Evolutionary conservation across 2,888 invertebrate genomes (phyloP).

Genomic region (Encarsia formosa): DNA sequence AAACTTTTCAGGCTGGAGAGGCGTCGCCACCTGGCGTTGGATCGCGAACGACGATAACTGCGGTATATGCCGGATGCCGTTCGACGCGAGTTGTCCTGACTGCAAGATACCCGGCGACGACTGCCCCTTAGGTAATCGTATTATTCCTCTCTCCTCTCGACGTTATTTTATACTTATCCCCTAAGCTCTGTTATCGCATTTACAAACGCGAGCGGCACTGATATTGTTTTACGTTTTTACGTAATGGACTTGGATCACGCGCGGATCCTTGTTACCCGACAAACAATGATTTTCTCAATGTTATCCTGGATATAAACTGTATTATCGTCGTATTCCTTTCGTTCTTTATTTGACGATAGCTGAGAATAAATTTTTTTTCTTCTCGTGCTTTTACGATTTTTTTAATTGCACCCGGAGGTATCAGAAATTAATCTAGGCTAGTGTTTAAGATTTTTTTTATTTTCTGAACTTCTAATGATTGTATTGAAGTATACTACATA

Average conservation of each 20-base stretch:
- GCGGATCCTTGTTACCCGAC: not conserved
- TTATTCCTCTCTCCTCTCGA: not conserved
- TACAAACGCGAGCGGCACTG: not conserved
- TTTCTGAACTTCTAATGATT: no score
- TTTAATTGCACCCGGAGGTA: no score
- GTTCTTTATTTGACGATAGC: no score
- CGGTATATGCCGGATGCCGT: slow-evolving; percentile 98
- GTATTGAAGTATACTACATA: no score
- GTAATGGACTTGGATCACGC: not conserved
- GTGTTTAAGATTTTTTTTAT: no score
- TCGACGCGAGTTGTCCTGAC: slow-evolving; percentile 97
- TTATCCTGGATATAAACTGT: no score
- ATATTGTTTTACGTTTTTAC: not conserved
- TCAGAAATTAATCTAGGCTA: no score
- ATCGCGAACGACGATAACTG: slow-evolving; percentile 98
- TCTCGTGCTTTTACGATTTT: no score
- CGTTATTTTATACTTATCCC: not conserved
- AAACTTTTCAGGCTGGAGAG: slow-evolving; percentile 79
- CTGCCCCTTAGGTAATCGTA: slow-evolving; percentile 75
- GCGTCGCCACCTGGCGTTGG: slow-evolving; percentile 98
- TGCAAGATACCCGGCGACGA: slow-evolving; percentile 97
- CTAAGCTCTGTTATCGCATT: no score
- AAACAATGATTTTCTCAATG: no score
- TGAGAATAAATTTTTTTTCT: no score
- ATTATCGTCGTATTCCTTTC: no score